Percentiles rank a stretch among this genome's conserved stretches.
phyloP scores from a whole-genome alignment of 2,797 vertebrate species.

The Hypotaenidia philippensis region DNA sequence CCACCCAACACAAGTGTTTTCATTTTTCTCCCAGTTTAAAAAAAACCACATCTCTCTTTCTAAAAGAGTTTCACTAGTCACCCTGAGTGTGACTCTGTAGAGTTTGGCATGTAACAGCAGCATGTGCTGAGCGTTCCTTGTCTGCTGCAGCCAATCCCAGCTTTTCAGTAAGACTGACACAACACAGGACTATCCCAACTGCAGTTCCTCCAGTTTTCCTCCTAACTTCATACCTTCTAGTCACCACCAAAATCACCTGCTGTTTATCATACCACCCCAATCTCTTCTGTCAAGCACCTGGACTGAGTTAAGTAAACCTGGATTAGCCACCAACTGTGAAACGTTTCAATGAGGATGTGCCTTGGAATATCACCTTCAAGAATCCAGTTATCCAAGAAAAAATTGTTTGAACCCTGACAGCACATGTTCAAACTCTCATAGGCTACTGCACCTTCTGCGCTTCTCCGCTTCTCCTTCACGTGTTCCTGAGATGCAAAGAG shows the following conservation, averaged over 20 bases:
- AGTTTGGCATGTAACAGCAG: background rate
- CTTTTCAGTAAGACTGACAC: background rate
- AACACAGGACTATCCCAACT: background rate
- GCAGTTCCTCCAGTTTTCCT: background rate
- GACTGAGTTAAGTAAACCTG: background rate
- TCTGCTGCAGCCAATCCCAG: background rate
- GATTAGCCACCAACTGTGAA: background rate
- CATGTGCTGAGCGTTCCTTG: accelerated
- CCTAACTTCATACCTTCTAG: background rate
- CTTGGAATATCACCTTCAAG: background rate
- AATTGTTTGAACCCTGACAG: background rate
- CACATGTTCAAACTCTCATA: background rate
- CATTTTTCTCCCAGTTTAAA: background rate
- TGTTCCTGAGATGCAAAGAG: constrained; percentile 91
- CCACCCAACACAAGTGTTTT: background rate
- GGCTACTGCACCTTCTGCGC: constrained; percentile 87
- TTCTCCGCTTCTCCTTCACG: constrained; percentile 91
- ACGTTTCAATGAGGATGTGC: background rate
- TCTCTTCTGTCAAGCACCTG: background rate
- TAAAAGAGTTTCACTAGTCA: background rate
- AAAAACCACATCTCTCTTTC: background rate
- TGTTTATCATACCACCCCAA: background rate
- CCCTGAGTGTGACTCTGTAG: background rate
- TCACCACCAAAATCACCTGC: background rate
- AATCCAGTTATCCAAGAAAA: background rate